A percentile compares a stretch with the other conserved stretches of the same genome.
Evolutionary conservation across 2,113 vertebrate species (phyloP).

Genomic region (Nyctibius bracteatus): DNA sequence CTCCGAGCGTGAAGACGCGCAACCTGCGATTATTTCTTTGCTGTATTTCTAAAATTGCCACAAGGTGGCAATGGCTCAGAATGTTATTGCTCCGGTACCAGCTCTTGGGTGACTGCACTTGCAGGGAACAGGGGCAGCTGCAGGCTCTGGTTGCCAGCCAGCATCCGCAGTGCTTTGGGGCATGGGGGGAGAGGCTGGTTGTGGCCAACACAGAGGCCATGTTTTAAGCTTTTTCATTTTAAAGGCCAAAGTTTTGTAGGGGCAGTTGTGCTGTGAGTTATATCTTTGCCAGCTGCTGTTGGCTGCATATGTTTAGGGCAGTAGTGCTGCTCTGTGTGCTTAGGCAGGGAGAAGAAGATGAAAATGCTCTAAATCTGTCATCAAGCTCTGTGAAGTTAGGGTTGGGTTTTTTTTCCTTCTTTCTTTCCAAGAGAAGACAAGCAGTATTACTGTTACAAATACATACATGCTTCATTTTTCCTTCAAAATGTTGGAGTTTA

Average conservation of each 20-base stretch:
- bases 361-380: neutral
- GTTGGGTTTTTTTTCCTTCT: neutral
- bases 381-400: neutral
- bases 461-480: neutral
- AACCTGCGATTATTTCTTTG: neutral
- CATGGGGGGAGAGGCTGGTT: rapidly evolving
- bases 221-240: rapidly evolving
- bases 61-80: conserved; percentile 6
- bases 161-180: rapidly evolving
- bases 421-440: neutral
- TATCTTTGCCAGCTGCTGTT: neutral
- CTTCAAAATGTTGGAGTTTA: neutral
- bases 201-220: rapidly evolving
- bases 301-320: rapidly evolving
- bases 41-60: neutral
- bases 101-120: neutral
- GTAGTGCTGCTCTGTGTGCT: neutral
- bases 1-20: rapidly evolving
- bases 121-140: rapidly evolving
- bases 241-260: neutral
- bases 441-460: neutral
- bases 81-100: neutral
- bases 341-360: neutral
- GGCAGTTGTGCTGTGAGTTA: neutral
- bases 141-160: neutral